Base-by-base conservation (phyloP, 1,140 invertebrate species). In the Euwallacea fornicatus region DNA sequence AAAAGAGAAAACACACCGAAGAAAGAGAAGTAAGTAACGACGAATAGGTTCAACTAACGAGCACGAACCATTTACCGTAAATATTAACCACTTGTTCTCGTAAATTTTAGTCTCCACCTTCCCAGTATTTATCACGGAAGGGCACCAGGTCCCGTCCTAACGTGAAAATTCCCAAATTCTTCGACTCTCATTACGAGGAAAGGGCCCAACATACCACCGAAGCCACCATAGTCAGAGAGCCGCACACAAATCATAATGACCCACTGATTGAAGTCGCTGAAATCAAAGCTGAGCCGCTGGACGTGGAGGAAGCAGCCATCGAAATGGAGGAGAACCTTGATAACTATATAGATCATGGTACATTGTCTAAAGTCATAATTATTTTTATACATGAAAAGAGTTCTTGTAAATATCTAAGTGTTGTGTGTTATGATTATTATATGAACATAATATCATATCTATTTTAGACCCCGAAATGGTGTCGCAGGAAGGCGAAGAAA, bases 121-220 rank as follows among this genome's bases (percentile, higher is more conserved):
- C 74, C 78, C 73, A 44, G 47, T 75, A 7, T 76, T 78, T 21
- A 0, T 74, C 75, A 13, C 73, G 76, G 41, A 79, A 79, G 73
- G 80, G 80, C 8, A 80, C 79, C 7, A 56, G 78, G 47, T 80
- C 80, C 2, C 65, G 80, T 10, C 80, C 79, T 3, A 76, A 79
- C 44, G 74, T 78, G 0, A 81, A 81, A 73, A 71, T 79, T 10
- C 79, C 80, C 0, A 80, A 77, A 61, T 78, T 74, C 59, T 80
- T 78, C 50, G 72, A 80, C 55, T 63, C 71, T 9, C 71, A 76
- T 42, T 75, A 74, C 43, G 74, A 77, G 8, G 55, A 72, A 8
- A 50, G 56, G 3, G 13, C 21, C 44, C 69, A 75, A 54, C 47
- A 71, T 59, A 44, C 62, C 10, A 50, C 68, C 6, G 68, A 73